Evolutionary conservation across 2,113 vertebrate species (phyloP), one percentile per base, ranked within the genome.

Genomic region (Cinclus mexicanus): DNA sequence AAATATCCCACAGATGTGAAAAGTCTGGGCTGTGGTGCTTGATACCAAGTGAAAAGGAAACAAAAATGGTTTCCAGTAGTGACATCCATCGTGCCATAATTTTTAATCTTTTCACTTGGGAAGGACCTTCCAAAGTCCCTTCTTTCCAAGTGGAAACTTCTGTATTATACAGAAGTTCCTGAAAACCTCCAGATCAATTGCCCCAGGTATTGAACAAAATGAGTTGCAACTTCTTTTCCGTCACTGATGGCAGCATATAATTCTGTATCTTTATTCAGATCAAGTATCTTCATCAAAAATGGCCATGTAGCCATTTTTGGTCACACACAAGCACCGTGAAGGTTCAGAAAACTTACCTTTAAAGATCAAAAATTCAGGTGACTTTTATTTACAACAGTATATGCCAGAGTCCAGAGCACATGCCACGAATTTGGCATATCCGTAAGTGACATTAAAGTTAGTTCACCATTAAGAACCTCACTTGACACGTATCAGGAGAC

Each of bases 261-360:
- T 75, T 77, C 47, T 69, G 28, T 65, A 49, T 61, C 26, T 29
- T 24, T 53, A 61, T 67, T 94, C 23, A 2, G 41, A 46, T 49
- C 74, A 77, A 63, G 17, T 19, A 22, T 63, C 21, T 67, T 93
- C 19, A 63, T 44, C 7, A 85, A 80, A 82, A 91, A 52, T 55
- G 7, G 17, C 12, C 10, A 1, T 35, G 49, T 12, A 65, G 31
- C 31, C 14, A 53, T 79, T 79, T 53, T 44, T 29, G 31, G 31
- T 18, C 49, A 14, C 37, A 44, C 11, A 35, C 19, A 41, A 14
- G 13, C 7, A 37, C 33, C 0, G 0, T 65, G 19, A 61, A 74
- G 47, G 52, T 59, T 86, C 71, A 75, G 28, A 83, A 91, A 78
- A 65, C 9, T 77, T 50, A 70, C 10, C 14, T 63, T n/a, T 35